Evolutionary conservation across 2,797 vertebrate species (phyloP), one percentile per base, ranked within the genome.

Genomic region (Danio choprae): DNA sequence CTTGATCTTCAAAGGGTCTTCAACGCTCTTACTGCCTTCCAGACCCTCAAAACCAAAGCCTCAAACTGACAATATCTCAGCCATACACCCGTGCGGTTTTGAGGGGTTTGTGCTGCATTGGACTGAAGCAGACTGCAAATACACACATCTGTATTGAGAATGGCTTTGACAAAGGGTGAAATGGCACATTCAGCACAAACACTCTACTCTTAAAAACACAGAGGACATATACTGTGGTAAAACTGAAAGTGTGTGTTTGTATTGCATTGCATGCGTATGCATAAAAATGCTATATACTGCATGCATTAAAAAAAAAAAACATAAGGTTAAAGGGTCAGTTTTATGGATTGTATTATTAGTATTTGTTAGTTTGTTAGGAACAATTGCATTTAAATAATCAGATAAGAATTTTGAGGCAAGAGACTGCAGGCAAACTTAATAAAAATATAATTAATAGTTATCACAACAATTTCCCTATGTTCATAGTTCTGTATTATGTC

Each of bases 11-110:
- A 82, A 78, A 84, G 64, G 38, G 44, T 41, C 59, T 51, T 48
- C 79, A 10, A 46, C 13, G 22, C 53, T 51, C 38, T 63, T 84
- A 80, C 78, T 76, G 80, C 85, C 85, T 71, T 83, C 81, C 84
- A 88, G 12, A 7, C 81, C 84, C 59, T 85, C 67, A 84, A 82
- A 75, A 85, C 80, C 86, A 22, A 78, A 91, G 89, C 92, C 91
- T 89, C 92, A 92, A 93, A 93, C 90, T 86, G 91, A 79, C 88
- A 87, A 83, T 56, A 60, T 29, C 38, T 64, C 38, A 58, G 43
- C 59, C 48, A 65, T 72, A 67, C 48, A 48, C 60, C 50, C 53
- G 22, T 80, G 78, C 50, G 59, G 63, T 72, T 60, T 41, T 29
- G 7, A 64, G n/a, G 40, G 46, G 40, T 48, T 11, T 18, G 3